phyloP scores from a whole-genome alignment of 2,797 vertebrate species.

The Gephyroberyx darwinii region DNA sequence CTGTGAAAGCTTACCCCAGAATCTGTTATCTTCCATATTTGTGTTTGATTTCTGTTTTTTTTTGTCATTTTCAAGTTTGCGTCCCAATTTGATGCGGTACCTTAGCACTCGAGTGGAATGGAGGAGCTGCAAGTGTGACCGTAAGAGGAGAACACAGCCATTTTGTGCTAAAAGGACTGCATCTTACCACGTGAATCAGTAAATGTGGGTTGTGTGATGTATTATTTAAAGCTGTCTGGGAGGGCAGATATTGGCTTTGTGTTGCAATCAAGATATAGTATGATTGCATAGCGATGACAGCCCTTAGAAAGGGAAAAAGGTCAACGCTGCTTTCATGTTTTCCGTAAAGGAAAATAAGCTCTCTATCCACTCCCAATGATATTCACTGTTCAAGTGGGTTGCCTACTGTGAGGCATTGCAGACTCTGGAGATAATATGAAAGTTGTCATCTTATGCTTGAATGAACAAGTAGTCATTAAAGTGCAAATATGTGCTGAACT shows the following conservation, averaged over 20 bases:
- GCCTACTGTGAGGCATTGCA: slow-evolving; percentile 37
- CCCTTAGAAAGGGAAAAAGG: slow-evolving; percentile 52
- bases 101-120: slow-evolving; percentile 20
- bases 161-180: slow-evolving; percentile 39
- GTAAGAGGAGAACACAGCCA: slow-evolving; percentile 18
- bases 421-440: slow-evolving; percentile 35
- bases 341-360: slow-evolving; percentile 52
- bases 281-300: slow-evolving; percentile 58
- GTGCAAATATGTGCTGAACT: slow-evolving; percentile 58
- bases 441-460: slow-evolving; percentile 43
- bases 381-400: slow-evolving; percentile 32
- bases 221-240: slow-evolving; percentile 48
- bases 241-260: slow-evolving; percentile 43
- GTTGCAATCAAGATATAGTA: slow-evolving; percentile 28
- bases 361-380: slow-evolving; percentile 32
- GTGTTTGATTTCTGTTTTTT: neutral
- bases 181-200: slow-evolving; percentile 5
- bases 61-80: slow-evolving; percentile 18
- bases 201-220: slow-evolving; percentile 8
- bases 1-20: slow-evolving; percentile 12
- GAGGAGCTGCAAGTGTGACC: slow-evolving; percentile 13
- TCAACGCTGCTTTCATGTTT: slow-evolving; percentile 56
- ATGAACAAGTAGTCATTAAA: slow-evolving; percentile 57
- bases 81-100: slow-evolving; percentile 20
- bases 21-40: neutral